Evolutionary conservation across 2,888 invertebrate genomes (phyloP).

Genomic region (Oxystoma pomonae): DNA sequence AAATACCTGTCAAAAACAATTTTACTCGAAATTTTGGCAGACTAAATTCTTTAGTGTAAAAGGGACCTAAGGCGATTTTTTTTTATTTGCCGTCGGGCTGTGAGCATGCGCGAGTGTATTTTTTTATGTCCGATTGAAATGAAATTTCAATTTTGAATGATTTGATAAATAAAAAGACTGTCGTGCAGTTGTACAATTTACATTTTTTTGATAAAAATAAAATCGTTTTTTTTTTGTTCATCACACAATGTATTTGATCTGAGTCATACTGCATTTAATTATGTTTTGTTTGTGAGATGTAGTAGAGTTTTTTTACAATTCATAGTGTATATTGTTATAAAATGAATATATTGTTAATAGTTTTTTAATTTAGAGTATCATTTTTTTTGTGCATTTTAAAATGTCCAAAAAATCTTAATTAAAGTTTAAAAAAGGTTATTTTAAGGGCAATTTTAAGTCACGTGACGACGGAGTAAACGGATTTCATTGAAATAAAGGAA

Average conservation of each 20-base stretch:
- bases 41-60: slow-evolving; percentile 15
- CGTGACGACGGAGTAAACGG: too few relatives aligned
- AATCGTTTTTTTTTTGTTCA: neutral
- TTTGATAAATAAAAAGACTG: too few relatives aligned
- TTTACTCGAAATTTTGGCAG: slow-evolving; percentile 21
- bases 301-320: slow-evolving; percentile 15
- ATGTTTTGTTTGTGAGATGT: slow-evolving; percentile 19
- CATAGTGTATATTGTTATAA: slow-evolving; percentile 36
- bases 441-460: too few relatives aligned
- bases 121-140: neutral
- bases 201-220: neutral
- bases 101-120: slow-evolving; percentile 12
- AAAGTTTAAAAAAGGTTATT: too few relatives aligned
- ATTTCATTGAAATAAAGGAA: too few relatives aligned
- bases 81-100: neutral
- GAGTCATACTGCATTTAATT: slow-evolving; percentile 22
- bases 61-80: neutral
- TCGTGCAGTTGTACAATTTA: neutral
- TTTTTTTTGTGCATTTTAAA: too few relatives aligned
- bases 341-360: slow-evolving; percentile 38
- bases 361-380: too few relatives aligned
- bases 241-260: too few relatives aligned
- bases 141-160: too few relatives aligned
- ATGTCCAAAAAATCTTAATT: too few relatives aligned
- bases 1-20: slow-evolving; percentile 17